These are phyloP conservation scores for Peucedramus taeniatus DNA, from an alignment of 2,113 vertebrate species.

Conservation along the genomic window DNA sequence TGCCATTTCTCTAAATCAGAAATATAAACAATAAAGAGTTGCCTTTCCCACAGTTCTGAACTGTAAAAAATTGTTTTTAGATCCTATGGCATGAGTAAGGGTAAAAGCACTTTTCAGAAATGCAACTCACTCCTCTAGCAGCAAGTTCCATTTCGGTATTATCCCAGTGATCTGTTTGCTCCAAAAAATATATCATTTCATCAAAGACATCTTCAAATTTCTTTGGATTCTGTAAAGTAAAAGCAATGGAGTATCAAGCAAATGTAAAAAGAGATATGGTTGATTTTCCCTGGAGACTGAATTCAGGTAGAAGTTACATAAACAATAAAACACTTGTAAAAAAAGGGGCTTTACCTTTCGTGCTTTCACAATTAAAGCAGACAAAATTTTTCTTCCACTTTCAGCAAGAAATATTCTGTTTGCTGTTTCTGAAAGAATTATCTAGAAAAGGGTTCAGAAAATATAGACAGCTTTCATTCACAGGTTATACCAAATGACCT, in stretches of 20 bases:
- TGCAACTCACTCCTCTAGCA: constrained; percentile 82
- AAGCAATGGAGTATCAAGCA: neutral
- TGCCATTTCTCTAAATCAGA: neutral
- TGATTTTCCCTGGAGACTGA: neutral
- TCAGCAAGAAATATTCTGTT: constrained; percentile 90
- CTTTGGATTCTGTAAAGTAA: constrained; percentile 83
- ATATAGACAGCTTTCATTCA: neutral
- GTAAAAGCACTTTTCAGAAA: neutral
- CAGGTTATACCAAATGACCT: neutral
- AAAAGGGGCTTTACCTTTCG: constrained; percentile 81
- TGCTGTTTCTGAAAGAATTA: constrained; percentile 85
- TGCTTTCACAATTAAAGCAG: constrained; percentile 88
- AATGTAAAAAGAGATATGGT: neutral
- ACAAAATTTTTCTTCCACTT: constrained; percentile 90
- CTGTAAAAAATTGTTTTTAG: neutral
- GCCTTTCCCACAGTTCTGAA: neutral
- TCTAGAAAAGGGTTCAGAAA: constrained; percentile 69
- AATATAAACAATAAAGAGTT: neutral
- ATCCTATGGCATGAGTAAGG: neutral
- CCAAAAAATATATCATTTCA: constrained; percentile 92
- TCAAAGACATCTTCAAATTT: constrained; percentile 96
- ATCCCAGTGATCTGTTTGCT: constrained; percentile 90
- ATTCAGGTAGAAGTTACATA: neutral
- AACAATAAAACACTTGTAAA: neutral
- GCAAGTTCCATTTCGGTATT: constrained; percentile 90